phyloP scores from a whole-genome alignment of 2,888 invertebrate species.

The Watsonalla cultraria region DNA sequence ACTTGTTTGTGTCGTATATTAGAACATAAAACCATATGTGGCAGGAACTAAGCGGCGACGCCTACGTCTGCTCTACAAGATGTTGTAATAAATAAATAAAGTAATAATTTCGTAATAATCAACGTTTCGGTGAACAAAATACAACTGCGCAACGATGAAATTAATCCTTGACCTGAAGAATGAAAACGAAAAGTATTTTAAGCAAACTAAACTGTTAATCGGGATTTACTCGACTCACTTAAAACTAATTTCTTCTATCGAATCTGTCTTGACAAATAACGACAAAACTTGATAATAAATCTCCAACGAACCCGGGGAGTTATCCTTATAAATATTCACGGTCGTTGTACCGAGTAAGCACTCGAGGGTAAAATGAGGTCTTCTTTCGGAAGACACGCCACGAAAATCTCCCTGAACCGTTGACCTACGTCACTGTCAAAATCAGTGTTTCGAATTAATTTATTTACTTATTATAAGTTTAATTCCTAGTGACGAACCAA shows the following conservation, averaged over 20 bases:
- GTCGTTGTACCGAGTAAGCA: constrained; percentile 29
- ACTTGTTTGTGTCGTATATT: too few species aligned
- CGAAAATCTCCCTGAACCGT: constrained; percentile 21
- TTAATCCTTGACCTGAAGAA: too few species aligned
- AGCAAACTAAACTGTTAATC: too few species aligned
- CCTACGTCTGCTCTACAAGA: not conserved
- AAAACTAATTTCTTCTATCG: constrained; percentile 30
- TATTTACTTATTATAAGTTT: not conserved
- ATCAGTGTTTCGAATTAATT: not conserved
- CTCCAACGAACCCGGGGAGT: constrained; percentile 28
- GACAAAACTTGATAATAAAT: constrained; percentile 47
- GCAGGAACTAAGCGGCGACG: not conserved
- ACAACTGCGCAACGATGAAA: too few species aligned
- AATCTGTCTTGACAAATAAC: constrained; percentile 19
- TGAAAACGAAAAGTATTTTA: too few species aligned
- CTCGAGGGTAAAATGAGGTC: constrained; percentile 42
- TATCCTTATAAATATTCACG: constrained; percentile 60
- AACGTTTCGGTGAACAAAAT: not conserved
- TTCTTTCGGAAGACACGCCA: constrained; percentile 28
- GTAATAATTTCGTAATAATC: not conserved
- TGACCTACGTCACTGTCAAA: constrained; percentile 6
- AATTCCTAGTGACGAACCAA: not conserved
- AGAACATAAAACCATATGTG: not conserved
- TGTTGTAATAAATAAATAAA: too few species aligned
- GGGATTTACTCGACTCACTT: constrained; percentile 18